Base-by-base conservation (phyloP, 2,797 vertebrate genomes). In the Remorina albescens region DNA sequence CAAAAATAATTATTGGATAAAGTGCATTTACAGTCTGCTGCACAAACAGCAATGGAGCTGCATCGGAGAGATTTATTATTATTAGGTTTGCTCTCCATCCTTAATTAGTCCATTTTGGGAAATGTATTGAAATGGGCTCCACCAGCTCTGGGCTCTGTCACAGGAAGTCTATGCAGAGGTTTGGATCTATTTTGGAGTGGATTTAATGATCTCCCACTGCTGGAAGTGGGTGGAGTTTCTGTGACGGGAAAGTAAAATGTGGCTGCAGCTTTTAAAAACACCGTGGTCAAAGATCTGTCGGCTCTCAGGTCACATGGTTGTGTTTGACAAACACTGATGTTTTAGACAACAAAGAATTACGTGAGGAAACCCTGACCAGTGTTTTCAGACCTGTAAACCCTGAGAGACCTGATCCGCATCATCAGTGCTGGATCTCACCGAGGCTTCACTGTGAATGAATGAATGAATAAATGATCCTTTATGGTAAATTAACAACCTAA, bases 181-280 rank as follows among this genome's bases (percentile, higher is more conserved):
- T 46, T 59, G 47, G 54, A 41, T 44, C 78, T 41, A 54, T 71
- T 76, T 53, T 37, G 46, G 57, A 36, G 36, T 0, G 23, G 50
- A 74, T 60, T 56, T 62, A 64, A 86, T 80, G 26, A 67, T 55
- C 60, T 80, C 19, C 37, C 53, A 26, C 39, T 10, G 2, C 1
- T 13, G 11, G 25, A 82, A 82, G 49, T 68, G 76, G 63, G 67
- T 77, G 69, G 23, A 60, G 53, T 47, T 54, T 70, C 51, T 30
- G 44, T 8, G 59, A 34, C 13, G 4, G n/a, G 51, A 41, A 13
- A 37, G 39, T 26, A 12, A 51, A 42, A 32, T 57, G 39, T 41
- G n/a, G 21, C 23, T 16, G 30, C 32, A 26, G 15, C 19, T 4
- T 8, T 8, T 9, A 18, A 1, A n/a, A 8, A n/a, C 6, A 2